Base-by-base conservation (phyloP, 2,888 invertebrate species). In the Clostera curtula region DNA sequence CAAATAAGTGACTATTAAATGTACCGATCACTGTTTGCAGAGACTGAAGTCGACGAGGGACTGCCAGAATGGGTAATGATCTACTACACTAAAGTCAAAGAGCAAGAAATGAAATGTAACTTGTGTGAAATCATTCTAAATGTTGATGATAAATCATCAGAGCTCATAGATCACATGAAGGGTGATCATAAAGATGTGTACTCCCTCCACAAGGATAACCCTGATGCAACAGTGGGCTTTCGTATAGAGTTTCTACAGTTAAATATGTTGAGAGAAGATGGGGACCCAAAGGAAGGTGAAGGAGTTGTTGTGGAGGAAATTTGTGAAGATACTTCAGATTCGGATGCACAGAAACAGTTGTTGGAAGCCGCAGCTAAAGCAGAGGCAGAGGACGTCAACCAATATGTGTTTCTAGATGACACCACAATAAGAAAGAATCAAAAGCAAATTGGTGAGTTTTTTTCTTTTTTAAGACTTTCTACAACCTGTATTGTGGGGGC, bases 211-310 rank as follows among this genome's bases (percentile, higher is more conserved):
- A 79, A 74, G 35, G 67, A 68, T n/a, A 71, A 68, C 31, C 60
- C 69, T 0, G 71, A 76, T 11, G 60, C 67, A 4, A 59, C 63
- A 0, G 67, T 77, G 0, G 76, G 80, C 2, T 83, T 75, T 34
- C 74, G 69, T 21, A 79, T 83, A 14, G 80, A 80, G 37, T 80
- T 80, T 34, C 51, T 82, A 3, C 65, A 77, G 31, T 47, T 77
- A 9, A 73, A 71, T 40, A 57, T 66, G 28, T 36, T 71, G 35
- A 74, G 74, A 37, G 70, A 67, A 13, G 66, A 65, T 2, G 55
- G 34, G 2, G 66, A 63, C 5, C 33, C 43, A 0, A 70, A 69
- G n/a, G n/a, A n/a, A 34, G 32, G 37, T 0, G 53, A 71, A 20
- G 62, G 75, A 0, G 55, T 77, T 2, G 58, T 70, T 12, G 38